Evolutionary conservation across 2,113 vertebrate species (phyloP).

Genomic region (Albula glossodonta): DNA sequence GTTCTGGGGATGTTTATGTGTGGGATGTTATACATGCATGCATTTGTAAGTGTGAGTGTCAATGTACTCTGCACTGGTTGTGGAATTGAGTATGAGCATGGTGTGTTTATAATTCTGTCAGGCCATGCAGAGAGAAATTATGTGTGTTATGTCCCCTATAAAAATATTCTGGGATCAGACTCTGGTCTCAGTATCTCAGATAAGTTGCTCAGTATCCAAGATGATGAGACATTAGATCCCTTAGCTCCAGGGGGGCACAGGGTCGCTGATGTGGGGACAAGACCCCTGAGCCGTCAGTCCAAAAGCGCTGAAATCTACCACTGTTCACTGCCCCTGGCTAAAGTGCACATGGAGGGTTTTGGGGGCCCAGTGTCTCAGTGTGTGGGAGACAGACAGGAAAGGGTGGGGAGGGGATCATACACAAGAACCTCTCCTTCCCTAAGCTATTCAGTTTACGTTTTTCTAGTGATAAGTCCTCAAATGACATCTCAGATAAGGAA

Average conservation of each 20-base stretch:
- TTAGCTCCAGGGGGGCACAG: neutral
- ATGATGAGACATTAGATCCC: slow-evolving; percentile 12
- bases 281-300: neutral
- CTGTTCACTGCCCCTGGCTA: neutral
- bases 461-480: neutral
- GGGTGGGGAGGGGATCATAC: neutral
- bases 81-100: too few species aligned
- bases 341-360: neutral
- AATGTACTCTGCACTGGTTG: too few species aligned
- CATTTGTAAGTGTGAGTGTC: too few species aligned
- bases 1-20: too few species aligned
- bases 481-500: neutral
- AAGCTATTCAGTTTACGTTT: neutral
- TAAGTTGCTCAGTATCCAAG: neutral
- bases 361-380: too few species aligned
- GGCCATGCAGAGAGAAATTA: too few species aligned
- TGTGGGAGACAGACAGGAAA: neutral
- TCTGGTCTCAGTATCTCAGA: neutral
- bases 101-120: too few species aligned
- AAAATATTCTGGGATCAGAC: slow-evolving; percentile 9
- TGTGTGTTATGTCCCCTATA: neutral
- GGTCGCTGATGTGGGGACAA: neutral
- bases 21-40: too few species aligned
- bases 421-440: neutral
- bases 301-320: neutral